Evolutionary conservation across 2,888 invertebrate species (phyloP), one percentile per base, ranked within the genome.

Genomic region (Seladonia tumulorum): DNA sequence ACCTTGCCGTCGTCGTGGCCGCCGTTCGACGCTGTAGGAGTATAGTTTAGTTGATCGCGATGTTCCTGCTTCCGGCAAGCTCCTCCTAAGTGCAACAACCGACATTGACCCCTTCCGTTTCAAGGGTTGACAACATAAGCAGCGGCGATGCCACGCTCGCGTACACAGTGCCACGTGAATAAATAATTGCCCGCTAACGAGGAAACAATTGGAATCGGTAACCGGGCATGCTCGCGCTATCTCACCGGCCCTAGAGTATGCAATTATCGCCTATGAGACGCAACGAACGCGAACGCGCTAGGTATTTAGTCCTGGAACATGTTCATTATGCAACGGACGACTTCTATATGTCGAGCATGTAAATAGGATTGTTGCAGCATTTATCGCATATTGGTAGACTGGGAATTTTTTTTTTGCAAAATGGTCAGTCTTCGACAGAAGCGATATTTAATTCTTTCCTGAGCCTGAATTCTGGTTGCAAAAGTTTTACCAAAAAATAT

Each of bases 81-180:
- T 57, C 71, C 70, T 53, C 57, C 57, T 35, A 45, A 76, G 80
- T 75, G 75, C 76, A 80, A 72, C 60, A 81, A 84, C 77, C 80
- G 66, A 10, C 84, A 70, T 68, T 79, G 76, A 85, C 70, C 76
- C 68, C 22, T 45, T 14, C 5, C 29, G 63, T 18, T 49, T n/a
- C 12, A 29, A 68, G 42, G 29, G 66, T 45, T 72, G 68, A 68
- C 68, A 68, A 68, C 39, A 8, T 39, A 1, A 25, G n/a, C 14
- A 5, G 29, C n/a, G n/a, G 22, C 7, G 16, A 0, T 16, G 18
- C 39, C 39, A 29, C 29, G 22, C 39, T 10, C 68, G 35, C 12
- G 39, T 35, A 35, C 35, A 18, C 39, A 3, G 39, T 22, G 1
- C 4, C 39, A 35, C 35, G 18, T n/a, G 39, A 39, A 68, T 39